A percentile compares a stretch with the other conserved stretches of the same genome.
These are phyloP conservation scores for Orientallactaga bullata DNA, from an alignment of 2,113 vertebrate species.

Conservation along the genomic window DNA sequence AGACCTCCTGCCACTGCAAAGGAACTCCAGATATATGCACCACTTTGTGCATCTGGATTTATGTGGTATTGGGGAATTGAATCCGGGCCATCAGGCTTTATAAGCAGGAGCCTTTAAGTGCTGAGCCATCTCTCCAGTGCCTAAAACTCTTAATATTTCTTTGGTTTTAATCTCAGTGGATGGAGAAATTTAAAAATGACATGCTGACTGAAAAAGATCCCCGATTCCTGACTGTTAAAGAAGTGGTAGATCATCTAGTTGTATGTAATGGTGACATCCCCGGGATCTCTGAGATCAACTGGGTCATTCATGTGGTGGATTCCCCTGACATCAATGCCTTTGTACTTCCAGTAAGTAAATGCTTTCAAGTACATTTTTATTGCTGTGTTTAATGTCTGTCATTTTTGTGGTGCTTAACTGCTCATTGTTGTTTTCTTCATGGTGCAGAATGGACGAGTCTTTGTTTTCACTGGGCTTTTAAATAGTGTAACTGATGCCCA, in stretches of 20 bases:
- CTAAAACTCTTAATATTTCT: conserved; percentile 4
- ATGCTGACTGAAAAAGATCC: conserved; percentile 90
- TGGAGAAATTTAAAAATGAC: conserved; percentile 90
- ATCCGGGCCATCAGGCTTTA: no score
- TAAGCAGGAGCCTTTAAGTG: no score
- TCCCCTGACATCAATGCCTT: conserved; percentile 92
- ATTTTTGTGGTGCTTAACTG: conserved; percentile 43
- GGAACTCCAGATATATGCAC: no score
- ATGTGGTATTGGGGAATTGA: no score
- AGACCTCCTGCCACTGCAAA: no score
- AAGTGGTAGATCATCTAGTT: conserved; percentile 89
- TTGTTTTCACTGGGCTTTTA: conserved; percentile 97
- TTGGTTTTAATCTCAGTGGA: conserved; percentile 87
- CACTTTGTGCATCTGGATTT: no score
- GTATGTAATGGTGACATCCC: conserved; percentile 94
- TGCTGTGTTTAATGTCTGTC: conserved; percentile 23
- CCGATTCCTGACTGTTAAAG: conserved; percentile 90
- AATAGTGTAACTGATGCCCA: conserved; percentile 90
- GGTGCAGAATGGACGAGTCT: conserved; percentile 94
- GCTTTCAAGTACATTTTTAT: background rate
- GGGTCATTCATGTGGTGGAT: conserved; percentile 94
- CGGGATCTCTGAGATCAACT: conserved; percentile 89
- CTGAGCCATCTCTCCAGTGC: no score
- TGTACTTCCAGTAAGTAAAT: conserved; percentile 93
- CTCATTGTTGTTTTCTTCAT: conserved; percentile 55